Evolutionary conservation across 2,797 vertebrate genomes (phyloP).

Genomic region (Phrynocephalus guinanensis): DNA sequence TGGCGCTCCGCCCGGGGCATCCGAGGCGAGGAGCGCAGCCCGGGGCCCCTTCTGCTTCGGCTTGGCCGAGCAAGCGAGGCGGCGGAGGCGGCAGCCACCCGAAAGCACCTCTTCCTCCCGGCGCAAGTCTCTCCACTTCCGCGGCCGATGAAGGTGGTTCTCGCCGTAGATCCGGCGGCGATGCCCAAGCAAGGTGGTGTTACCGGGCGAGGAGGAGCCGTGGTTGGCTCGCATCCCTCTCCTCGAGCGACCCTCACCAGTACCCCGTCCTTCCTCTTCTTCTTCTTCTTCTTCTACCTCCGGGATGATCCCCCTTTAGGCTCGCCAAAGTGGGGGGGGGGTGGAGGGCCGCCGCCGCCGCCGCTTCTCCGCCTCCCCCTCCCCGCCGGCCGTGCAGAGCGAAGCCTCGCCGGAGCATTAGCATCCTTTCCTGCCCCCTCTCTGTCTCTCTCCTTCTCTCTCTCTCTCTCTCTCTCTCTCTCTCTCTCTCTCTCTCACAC

Average conservation of each 20-base stretch:
- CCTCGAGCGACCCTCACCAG: neutral
- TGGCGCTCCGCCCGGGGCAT: too few species aligned
- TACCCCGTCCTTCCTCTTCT: neutral
- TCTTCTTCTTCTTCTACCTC: neutral
- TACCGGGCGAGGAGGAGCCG: neutral
- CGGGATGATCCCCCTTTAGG: neutral
- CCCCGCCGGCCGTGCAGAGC: neutral
- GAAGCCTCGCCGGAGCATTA: neutral
- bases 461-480: too few species aligned
- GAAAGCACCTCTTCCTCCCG: neutral
- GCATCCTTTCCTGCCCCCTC: conserved; percentile 12
- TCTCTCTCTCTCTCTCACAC: too few species aligned
- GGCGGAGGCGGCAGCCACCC: neutral
- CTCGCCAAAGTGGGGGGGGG: neutral
- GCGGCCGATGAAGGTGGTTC: neutral
- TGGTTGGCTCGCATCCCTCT: neutral
- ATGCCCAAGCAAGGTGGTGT: neutral
- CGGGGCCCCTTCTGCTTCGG: too few species aligned
- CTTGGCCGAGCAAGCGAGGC: neutral
- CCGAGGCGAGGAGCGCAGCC: too few species aligned
- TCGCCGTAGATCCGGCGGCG: neutral
- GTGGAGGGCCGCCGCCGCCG: neutral
- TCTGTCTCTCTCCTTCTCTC: neutral
- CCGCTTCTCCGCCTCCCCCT: neutral
- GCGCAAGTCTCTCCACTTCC: neutral